Evolutionary conservation across 2,113 vertebrate species (phyloP), one percentile per base, ranked within the genome.

Genomic region (Thamnophis sirtalis): DNA sequence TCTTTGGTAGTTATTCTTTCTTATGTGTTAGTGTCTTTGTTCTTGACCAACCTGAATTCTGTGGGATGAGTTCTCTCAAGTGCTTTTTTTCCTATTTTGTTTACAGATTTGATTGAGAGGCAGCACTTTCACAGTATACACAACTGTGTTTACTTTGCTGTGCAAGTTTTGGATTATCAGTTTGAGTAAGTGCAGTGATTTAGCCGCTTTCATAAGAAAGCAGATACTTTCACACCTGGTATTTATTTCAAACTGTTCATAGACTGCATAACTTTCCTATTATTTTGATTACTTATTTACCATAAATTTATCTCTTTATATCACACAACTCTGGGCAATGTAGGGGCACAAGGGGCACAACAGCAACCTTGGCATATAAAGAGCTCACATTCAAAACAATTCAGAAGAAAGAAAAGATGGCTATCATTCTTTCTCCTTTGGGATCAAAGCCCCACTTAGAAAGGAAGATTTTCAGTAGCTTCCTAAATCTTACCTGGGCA

Each of bases 71-170:
- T 49, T 80, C 80, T 10, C 9, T 92, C 55, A 49, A 91, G 21
- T 51, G 54, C 50, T 56, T 22, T 50, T 26, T 56, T 80, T 6
- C 49, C 33, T 38, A 4, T 94, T 95, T 92, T 86, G 49, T 95
- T 94, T 91, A 85, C 94, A 99, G 99, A 98, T 96, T 94, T 96
- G 6, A 93, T 99, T 92, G 97, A 98, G 94, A 97, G 93, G 68
- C 97, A 97, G 19, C 98, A 99, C 94, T 98, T 99, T 93, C 97
- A 96, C 95, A 98, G 96, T 93, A 97, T 99, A 89, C 99, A 99
- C 95, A 99, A 99, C 84, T 99, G 99, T 96, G 99, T 99, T 91
- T 99, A 98, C 96, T 99, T 99, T 97, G 98, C 99, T 0, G 98
- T 99, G 38, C 98, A 93, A 93, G 98, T 99, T 95, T 97, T 99